Conservation (phyloP, 2,113 vertebrate genomes). For the Anarhynchus alexandrinus region DNA sequence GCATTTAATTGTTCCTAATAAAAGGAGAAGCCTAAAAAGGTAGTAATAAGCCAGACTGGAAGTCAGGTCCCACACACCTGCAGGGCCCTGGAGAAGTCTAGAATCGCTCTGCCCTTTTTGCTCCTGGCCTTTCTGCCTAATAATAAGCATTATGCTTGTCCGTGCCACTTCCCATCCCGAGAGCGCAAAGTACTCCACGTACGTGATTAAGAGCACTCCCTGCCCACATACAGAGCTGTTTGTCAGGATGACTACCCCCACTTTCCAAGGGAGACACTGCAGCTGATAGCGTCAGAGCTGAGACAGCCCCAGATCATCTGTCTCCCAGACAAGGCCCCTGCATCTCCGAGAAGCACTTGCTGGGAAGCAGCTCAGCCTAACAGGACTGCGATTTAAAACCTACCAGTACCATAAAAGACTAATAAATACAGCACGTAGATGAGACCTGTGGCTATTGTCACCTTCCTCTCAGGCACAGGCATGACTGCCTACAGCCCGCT, state of each 20-base stretch:
- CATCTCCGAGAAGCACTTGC: neutral
- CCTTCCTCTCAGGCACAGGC: rapidly evolving
- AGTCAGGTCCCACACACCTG: neutral
- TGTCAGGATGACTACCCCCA: conserved; percentile 44
- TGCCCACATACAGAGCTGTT: conserved; percentile 34
- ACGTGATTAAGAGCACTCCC: conserved; percentile 31
- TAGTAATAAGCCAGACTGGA: neutral
- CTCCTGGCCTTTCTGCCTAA: neutral
- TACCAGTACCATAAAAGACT: neutral
- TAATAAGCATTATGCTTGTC: neutral
- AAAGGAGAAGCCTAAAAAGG: conserved; percentile 3
- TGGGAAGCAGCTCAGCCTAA: neutral
- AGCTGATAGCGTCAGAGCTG: conserved; percentile 14
- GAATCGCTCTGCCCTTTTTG: neutral
- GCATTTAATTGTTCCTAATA: conserved; percentile 16
- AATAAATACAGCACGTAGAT: neutral
- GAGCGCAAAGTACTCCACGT: conserved; percentile 4
- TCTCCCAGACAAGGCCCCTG: neutral
- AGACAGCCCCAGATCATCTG: neutral
- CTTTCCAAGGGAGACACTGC: conserved; percentile 22
- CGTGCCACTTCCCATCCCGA: neutral
- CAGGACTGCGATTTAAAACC: neutral
- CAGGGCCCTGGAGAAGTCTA: neutral
- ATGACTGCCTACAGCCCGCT: neutral
- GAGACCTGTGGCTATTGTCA: neutral